These are phyloP conservation scores for Nephrotoma guestfalica DNA, from an alignment of 2,888 invertebrate species.

Conservation along the genomic window DNA sequence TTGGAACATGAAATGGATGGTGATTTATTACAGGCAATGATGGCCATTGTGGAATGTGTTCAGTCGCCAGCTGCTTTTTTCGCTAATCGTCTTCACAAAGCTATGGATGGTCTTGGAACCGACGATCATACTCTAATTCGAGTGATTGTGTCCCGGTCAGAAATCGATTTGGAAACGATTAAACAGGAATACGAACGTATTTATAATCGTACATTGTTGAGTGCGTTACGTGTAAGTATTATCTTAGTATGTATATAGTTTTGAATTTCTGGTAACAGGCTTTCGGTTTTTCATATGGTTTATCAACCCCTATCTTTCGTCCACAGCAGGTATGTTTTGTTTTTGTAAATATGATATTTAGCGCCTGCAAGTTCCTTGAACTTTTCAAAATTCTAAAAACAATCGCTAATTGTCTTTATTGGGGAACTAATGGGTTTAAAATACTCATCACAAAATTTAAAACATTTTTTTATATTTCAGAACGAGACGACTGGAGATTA, in stretches of 20 bases:
- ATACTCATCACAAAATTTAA: background rate
- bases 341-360: background rate
- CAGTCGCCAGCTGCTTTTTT: conserved; percentile 52
- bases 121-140: conserved; percentile 56
- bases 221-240: conserved; percentile 42
- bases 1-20: conserved; percentile 51
- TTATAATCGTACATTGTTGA: conserved; percentile 51
- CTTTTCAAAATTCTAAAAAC: background rate
- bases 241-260: background rate
- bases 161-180: conserved; percentile 54
- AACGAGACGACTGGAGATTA: conserved; percentile 43
- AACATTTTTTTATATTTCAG: conserved; percentile 22
- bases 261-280: background rate
- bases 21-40: conserved; percentile 49
- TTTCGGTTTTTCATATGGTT: background rate
- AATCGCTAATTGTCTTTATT: background rate
- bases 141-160: conserved; percentile 51
- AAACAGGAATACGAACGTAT: conserved; percentile 53
- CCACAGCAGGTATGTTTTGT: background rate
- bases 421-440: background rate
- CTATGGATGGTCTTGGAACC: conserved; percentile 58
- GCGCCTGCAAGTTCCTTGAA: background rate
- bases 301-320: background rate
- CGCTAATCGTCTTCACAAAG: conserved; percentile 46
- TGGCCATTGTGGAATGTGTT: conserved; percentile 62